Evolutionary conservation across 2,888 invertebrate species (phyloP).

Genomic region (Catocala fraxini): DNA sequence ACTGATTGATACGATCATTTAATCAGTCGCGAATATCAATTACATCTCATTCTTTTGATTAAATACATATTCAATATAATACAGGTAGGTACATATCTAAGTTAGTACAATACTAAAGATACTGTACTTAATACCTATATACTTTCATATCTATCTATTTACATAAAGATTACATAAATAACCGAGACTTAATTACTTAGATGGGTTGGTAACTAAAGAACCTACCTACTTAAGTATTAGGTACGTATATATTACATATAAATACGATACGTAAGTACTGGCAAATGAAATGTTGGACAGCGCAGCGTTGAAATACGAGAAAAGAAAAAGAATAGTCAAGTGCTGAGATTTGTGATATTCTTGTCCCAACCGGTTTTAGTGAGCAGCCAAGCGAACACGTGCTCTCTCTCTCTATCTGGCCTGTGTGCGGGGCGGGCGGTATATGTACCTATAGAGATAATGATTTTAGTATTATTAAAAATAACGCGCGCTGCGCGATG

Average conservation of each 20-base stretch:
- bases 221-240: no score
- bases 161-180: no score
- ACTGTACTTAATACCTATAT: no score
- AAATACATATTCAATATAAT: no score
- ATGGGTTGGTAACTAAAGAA: no score
- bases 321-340: slow-evolving; percentile 10
- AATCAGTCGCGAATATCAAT: slow-evolving; percentile 6
- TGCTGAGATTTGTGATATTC: slow-evolving; percentile 8
- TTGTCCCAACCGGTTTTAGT: slow-evolving; percentile 25
- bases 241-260: no score
- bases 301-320: neutral
- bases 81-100: no score
- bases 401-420: slow-evolving; percentile 19
- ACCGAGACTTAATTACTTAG: no score
- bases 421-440: neutral
- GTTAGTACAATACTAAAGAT: no score
- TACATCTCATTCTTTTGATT: no score
- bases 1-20: slow-evolving; percentile 17
- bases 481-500: neutral
- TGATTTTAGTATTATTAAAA: slow-evolving; percentile 17
- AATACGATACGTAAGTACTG: no score
- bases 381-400: slow-evolving; percentile 26
- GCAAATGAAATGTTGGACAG: neutral
- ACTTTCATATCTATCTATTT: no score
- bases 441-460: slow-evolving; percentile 2